Percentiles rank a stretch among this genome's conserved stretches.
Evolutionary conservation across 1,140 invertebrate species (phyloP).

Genomic region (Bombus superbus): DNA sequence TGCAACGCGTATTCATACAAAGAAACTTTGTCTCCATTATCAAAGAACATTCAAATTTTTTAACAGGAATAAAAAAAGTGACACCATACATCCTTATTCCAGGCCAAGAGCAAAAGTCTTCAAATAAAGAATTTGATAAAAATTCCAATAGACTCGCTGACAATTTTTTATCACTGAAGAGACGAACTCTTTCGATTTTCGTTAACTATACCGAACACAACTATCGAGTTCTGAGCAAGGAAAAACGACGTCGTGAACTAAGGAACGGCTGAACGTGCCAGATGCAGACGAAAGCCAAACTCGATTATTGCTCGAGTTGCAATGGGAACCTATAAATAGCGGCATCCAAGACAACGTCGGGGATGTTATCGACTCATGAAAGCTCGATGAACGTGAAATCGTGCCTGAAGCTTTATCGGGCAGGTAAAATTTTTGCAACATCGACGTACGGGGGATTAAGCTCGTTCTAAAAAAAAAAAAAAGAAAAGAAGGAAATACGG

Average conservation of each 20-base stretch:
- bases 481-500: not conserved
- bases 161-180: not conserved
- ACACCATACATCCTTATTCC: not conserved
- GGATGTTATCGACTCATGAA: conserved; percentile 27
- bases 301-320: conserved; percentile 41
- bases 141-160: not conserved
- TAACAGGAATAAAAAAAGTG: not conserved
- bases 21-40: not conserved
- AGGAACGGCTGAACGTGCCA: conserved; percentile 22
- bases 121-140: not conserved
- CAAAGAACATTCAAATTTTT: not conserved
- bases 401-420: not conserved
- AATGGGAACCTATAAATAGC: conserved; percentile 52
- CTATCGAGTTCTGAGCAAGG: not conserved
- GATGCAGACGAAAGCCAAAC: conserved; percentile 42
- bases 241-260: conserved; percentile 11
- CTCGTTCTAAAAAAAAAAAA: not conserved
- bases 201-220: not conserved
- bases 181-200: not conserved
- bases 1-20: not conserved
- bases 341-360: not conserved
- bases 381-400: not conserved
- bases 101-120: not conserved
- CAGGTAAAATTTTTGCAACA: not conserved
- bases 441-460: not conserved